Percentiles rank a stretch among this genome's conserved stretches.
These are phyloP conservation scores for Tiliqua scincoides DNA, from an alignment of 2,113 vertebrate genomes.

Conservation along the genomic window DNA sequence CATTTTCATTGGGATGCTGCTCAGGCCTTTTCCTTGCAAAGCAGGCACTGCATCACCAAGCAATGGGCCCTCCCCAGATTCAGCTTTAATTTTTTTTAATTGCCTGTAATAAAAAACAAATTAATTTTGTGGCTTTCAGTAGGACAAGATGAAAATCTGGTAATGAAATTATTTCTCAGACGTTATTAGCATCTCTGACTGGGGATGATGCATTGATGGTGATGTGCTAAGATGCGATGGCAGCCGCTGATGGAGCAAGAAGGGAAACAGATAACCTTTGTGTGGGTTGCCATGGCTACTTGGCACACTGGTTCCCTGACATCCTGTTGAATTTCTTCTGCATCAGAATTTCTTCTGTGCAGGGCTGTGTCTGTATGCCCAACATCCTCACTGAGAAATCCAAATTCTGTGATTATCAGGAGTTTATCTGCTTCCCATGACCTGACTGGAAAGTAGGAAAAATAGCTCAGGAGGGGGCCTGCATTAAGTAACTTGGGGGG, in stretches of 20 bases:
- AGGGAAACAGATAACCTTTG: slow-evolving; percentile 7
- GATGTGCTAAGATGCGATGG: neutral
- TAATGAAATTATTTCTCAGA: slow-evolving; percentile 20
- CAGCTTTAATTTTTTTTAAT: neutral
- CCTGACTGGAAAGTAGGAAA: neutral
- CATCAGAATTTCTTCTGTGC: neutral
- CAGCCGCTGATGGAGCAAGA: neutral
- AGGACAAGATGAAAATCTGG: neutral
- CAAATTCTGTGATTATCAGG: neutral
- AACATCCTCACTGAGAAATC: neutral
- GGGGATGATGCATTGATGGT: neutral
- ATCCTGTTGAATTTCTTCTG: slow-evolving; percentile 22
- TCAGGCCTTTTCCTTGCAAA: neutral
- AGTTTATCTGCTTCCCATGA: neutral
- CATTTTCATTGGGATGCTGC: neutral
- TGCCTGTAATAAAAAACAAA: neutral
- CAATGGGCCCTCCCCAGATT: neutral
- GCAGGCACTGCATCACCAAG: neutral
- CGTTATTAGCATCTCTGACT: neutral
- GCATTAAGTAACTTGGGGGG: neutral
- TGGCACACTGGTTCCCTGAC: fast-evolving
- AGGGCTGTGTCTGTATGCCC: neutral
- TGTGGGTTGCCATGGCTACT: slow-evolving; percentile 52
- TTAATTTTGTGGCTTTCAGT: neutral
- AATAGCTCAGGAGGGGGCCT: neutral